These are phyloP conservation scores for Tolmerus cingulatus DNA, from an alignment of 2,888 invertebrate genomes.

Conservation along the genomic window DNA sequence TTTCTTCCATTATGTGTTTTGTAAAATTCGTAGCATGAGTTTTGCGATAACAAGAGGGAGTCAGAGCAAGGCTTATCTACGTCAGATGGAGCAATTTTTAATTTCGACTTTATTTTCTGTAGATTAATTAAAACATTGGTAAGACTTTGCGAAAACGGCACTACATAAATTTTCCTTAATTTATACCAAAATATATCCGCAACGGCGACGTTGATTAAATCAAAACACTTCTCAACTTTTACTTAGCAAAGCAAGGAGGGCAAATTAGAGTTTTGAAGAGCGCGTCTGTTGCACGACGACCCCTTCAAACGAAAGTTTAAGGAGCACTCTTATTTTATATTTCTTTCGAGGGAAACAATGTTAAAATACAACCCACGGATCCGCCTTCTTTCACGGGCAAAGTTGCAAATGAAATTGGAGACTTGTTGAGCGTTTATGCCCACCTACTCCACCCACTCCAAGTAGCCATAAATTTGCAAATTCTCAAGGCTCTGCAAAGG, in stretches of 20 bases:
- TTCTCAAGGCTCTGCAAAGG: slow-evolving; percentile 7
- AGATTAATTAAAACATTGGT: not conserved
- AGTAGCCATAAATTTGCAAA: slow-evolving; percentile 21
- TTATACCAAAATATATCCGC: slow-evolving; percentile 3
- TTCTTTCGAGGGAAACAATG: not conserved
- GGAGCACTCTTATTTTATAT: not conserved
- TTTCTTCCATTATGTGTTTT: not conserved
- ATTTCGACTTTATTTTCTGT: not conserved
- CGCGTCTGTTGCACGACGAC: not conserved
- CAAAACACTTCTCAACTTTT: not conserved
- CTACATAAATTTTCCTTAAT: not conserved
- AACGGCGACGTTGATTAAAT: slow-evolving; percentile 13
- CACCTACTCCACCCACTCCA: not conserved
- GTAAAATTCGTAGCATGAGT: not conserved
- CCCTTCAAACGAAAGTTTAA: not conserved
- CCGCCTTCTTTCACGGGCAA: not conserved
- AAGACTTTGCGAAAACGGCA: not conserved
- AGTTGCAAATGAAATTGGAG: slow-evolving; percentile 12
- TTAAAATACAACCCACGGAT: not conserved
- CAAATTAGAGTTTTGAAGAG: not conserved
- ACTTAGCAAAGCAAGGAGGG: not conserved
- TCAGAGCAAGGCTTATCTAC: not conserved
- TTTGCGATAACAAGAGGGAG: not conserved
- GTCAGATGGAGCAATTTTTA: not conserved
- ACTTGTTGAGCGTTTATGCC: not conserved